Base-by-base conservation (phyloP, 2,113 vertebrate genomes). In the Neogale vison region DNA sequence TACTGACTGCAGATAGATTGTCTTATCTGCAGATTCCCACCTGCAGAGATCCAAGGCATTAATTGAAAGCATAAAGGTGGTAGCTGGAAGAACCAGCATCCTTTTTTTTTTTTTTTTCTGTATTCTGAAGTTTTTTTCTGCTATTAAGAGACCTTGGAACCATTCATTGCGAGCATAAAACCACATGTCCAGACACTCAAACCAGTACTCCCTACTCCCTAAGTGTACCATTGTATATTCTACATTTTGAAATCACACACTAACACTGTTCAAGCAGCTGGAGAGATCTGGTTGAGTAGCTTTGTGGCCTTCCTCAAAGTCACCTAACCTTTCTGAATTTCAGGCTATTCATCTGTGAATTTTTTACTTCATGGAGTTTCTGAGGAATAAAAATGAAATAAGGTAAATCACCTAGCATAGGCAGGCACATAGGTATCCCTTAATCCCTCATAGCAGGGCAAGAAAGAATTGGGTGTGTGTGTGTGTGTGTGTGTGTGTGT, bases 11-110 rank as follows among this genome's bases (percentile, higher is more conserved):
- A 97, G 97, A 97, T 92, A 34, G 67, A 96, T 95, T 84, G 67
- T 79, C 80, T 96, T 96, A 96, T 96, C 95, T 93, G 45, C 42
- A 67, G 87, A 93, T 96, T 91, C 79, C 97, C 94, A 96, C 97
- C 85, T 79, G 93, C 71, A 97, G 80, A 96, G 98, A 98, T 87
- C 82, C 88, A 84, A 97, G 91, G 59, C 79, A 76, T 97, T 98
- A 98, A 98, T 98, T 98, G 95, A 95, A 98, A 88, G 76, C 93
- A 91, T 98, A 98, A 97, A 93, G 71, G 59, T 77, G 88, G 82
- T 82, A 39, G 76, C 86, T 95, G 86, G 79, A 95, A 96, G 65
- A 95, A 23, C 18, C 88, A 92, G 81, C 24, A 81, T 90, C 31
- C 94, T 55, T 65, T 29, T 67, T 34, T 65, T 65, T 17, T 96